A percentile compares a stretch with the other conserved stretches of the same genome.
phyloP scores from a whole-genome alignment of 2,113 vertebrate species.

The Turdus rufiventris region DNA sequence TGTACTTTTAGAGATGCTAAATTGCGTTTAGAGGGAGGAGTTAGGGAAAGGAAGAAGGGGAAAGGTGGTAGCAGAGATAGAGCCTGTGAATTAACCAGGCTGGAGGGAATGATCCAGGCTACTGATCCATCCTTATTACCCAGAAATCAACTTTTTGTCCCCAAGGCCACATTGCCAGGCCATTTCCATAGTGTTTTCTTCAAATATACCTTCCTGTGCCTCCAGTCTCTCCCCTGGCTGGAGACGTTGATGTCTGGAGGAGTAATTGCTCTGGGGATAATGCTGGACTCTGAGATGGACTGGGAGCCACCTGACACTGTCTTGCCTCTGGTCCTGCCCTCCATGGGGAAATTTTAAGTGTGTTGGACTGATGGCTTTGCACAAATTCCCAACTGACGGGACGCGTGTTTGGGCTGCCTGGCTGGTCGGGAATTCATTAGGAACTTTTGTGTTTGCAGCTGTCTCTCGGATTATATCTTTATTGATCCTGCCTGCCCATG shows the following conservation, averaged over 20 bases:
- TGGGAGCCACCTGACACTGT: neutral
- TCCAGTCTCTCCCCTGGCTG: neutral
- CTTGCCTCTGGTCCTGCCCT: slow-evolving; percentile 5
- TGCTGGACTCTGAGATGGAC: neutral
- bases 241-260: neutral
- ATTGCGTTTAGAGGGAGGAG: neutral
- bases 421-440: slow-evolving; percentile 64
- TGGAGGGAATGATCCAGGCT: neutral
- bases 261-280: neutral
- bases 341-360: slow-evolving; percentile 27
- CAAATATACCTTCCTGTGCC: neutral
- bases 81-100: neutral
- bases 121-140: neutral
- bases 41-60: neutral
- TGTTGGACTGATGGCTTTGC: slow-evolving; percentile 30
- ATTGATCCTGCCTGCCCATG: slow-evolving; percentile 69
- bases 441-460: slow-evolving; percentile 68
- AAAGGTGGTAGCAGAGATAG: neutral
- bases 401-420: slow-evolving; percentile 30
- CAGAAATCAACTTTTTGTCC: neutral
- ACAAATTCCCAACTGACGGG: slow-evolving; percentile 48
- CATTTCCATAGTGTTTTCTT: neutral
- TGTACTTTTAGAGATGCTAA: neutral
- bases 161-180: neutral
- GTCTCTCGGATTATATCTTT: slow-evolving; percentile 67